Conservation (phyloP, 2,888 invertebrate species). For the Agriotes lineatus region DNA sequence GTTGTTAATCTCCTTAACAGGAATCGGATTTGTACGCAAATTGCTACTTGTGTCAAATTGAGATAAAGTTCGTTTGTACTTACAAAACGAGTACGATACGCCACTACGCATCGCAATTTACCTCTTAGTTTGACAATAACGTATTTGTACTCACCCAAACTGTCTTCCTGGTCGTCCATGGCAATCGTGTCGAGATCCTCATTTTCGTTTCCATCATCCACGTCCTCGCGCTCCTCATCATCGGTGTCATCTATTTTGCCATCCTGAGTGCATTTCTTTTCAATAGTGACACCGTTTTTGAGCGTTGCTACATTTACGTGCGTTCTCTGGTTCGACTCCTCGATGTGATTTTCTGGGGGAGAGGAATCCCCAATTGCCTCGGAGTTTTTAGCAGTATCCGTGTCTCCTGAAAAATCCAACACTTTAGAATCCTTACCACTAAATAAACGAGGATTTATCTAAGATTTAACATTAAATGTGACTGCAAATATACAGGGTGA, state of each 20-base stretch:
- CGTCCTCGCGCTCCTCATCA: slow-evolving; percentile 44
- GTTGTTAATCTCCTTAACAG: slow-evolving; percentile 26
- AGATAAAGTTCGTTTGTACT: not conserved
- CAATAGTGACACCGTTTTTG: slow-evolving; percentile 38
- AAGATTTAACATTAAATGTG: no score
- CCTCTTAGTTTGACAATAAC: no score
- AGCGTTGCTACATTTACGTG: slow-evolving; percentile 13
- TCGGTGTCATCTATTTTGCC: slow-evolving; percentile 41
- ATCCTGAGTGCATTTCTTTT: slow-evolving; percentile 40
- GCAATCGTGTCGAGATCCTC: slow-evolving; percentile 15
- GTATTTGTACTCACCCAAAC: slow-evolving; percentile 36
- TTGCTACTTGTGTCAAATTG: not conserved
- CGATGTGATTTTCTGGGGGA: slow-evolving; percentile 8
- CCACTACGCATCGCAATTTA: no score
- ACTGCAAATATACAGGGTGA: no score
- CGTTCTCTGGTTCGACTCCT: slow-evolving; percentile 15
- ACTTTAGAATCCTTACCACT: no score
- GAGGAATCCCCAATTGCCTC: slow-evolving; percentile 19
- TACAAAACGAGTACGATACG: no score
- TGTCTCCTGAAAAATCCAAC: slow-evolving; percentile 27
- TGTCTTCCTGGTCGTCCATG: slow-evolving; percentile 41
- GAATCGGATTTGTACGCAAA: slow-evolving; percentile 16
- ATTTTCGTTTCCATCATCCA: slow-evolving; percentile 47
- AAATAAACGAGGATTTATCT: no score
- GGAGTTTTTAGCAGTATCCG: slow-evolving; percentile 28